Evolutionary conservation across 2,113 vertebrate genomes (phyloP), one percentile per base, ranked within the genome.

Genomic region (Numenius arquata): DNA sequence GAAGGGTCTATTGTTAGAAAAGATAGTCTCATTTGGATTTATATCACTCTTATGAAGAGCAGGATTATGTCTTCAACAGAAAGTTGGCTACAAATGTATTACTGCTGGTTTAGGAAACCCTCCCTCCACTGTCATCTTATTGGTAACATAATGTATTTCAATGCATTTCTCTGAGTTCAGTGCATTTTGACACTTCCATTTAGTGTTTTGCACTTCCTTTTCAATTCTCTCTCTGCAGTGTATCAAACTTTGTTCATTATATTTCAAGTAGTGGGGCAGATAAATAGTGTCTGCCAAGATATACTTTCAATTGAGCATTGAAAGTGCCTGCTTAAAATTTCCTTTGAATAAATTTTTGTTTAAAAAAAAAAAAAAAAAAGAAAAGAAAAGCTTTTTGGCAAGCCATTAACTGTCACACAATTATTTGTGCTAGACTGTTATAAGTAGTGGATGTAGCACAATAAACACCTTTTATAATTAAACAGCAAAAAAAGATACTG

Each of bases 261-360:
- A 77, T 89, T 95, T 96, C 79, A 95, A 77, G 84, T 78, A 86
- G 52, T 41, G 34, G 23, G n/a, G 53, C 71, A 97, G 87, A 97
- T 90, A 97, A 97, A 96, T 95, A 79, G 41, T 75, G 58, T 88
- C 96, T 97, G 87, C 91, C 93, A 96, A 95, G 90, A 96, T 68
- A 93, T 48, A 85, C 34, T 92, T 95, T 93, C 92, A 94, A 89
- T 18, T 66, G 68, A 68, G 53, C 79, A 94, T 81, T 94, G 78
- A 88, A 97, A 97, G 53, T 94, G 66, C 66, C 94, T 97, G 75
- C 55, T 98, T 97, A 96, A 97, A 96, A 98, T 97, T 97, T 92
- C 63, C 32, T 78, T 93, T 70, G 90, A 93, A 93, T 90, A 96
- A 45, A 59, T 88, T 95, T 95, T 88, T 93, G 73, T 87, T 74